Base-by-base conservation (phyloP, 2,888 invertebrate genomes). In the Gordius sp. region DNA sequence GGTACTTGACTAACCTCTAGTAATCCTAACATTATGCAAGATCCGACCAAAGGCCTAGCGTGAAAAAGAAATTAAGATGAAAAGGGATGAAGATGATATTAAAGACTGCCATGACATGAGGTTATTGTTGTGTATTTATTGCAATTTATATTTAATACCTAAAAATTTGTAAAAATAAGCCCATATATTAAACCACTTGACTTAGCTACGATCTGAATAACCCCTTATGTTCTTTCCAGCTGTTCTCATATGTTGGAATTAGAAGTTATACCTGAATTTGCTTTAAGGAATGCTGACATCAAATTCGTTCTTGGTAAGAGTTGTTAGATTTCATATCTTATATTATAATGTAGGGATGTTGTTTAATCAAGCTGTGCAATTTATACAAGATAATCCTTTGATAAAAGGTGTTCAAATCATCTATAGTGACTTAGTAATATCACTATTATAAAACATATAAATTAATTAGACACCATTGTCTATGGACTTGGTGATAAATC, bases 291-390 rank as follows among this genome's bases (percentile, higher is more conserved):
- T 20, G 23, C 13, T 47, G 47, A 47, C 20, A 18, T 13, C 20
- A 47, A 47, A 20, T 47, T 47, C 20, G 4, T 47, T 18, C 23
- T 47, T 4, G 47, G 47, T 47, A 47, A 47, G 8, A 47, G n/a
- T 47, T n/a, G 8, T 18, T 47, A 8, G 39, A 8, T 33, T 13
- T 33, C 8, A 33, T 33, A 13, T 13, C 8, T 33, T n/a, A 33
- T n/a, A 47, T 47, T n/a, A 18, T 47, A 8, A n/a, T 77, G 18
- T 74, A 82, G 91, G 91, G 66, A 91, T 89, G 89, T 87, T 89
- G 75, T 87, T 91, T 75, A 85, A 86, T 63, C 89, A 91, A 72
- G 82, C 87, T 63, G 85, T 91, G 66, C 82, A 86, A 65, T 86
- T 89, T 66, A 81, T 91, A 67, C 87, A 87, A 72, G 82, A 84